Percentiles rank a stretch among this genome's conserved stretches.
Conservation (phyloP, 2,797 vertebrate genomes). For the Thunnus albacares region DNA sequence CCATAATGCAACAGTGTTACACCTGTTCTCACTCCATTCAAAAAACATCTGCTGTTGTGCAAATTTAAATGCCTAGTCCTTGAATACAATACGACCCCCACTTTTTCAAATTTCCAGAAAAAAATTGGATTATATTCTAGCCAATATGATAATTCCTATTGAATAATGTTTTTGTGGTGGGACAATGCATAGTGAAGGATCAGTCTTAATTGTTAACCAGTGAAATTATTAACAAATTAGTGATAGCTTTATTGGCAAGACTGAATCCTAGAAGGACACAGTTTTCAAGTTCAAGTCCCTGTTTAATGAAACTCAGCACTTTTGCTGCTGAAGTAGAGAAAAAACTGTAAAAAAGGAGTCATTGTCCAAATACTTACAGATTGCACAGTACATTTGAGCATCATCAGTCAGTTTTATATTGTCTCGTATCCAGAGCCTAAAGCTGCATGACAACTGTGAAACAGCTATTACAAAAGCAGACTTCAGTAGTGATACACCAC, state of each 20-base stretch:
- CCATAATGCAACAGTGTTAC: too few species aligned
- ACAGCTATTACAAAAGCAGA: constrained; percentile 62
- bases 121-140: too few species aligned
- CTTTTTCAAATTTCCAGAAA: too few species aligned
- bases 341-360: constrained; percentile 50
- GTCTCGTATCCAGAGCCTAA: constrained; percentile 61
- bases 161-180: constrained; percentile 17
- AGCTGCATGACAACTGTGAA: constrained; percentile 66
- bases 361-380: constrained; percentile 52
- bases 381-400: constrained; percentile 34
- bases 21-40: too few species aligned
- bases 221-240: background rate
- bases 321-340: background rate
- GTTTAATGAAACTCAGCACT: constrained; percentile 16
- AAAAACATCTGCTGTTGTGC: too few species aligned
- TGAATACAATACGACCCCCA: too few species aligned
- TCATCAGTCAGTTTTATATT: constrained; percentile 60
- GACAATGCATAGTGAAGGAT: constrained; percentile 6
- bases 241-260: background rate
- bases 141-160: background rate
- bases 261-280: background rate
- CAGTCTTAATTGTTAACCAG: background rate
- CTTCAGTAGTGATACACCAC: constrained; percentile 56
- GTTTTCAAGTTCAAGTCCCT: constrained; percentile 18
- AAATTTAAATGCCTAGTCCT: too few species aligned